Conservation (phyloP, 2,888 invertebrate genomes). For the Caenorhabditis japonica region DNA sequence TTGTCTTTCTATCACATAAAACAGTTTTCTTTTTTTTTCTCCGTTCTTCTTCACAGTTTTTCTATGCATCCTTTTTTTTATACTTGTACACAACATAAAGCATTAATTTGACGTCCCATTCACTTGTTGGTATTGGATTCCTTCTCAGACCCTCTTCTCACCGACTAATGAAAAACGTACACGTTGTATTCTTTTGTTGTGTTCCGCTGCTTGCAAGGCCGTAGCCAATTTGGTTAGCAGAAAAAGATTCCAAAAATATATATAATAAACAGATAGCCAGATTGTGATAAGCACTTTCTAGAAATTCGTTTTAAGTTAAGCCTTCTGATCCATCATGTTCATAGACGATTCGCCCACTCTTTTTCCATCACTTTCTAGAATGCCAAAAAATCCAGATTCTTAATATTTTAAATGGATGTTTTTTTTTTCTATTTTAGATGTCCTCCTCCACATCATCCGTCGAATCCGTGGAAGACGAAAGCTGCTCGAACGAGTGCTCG, state of each 20-base stretch:
- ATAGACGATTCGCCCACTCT: too few relatives aligned
- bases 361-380: too few relatives aligned
- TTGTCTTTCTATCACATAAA: conserved; percentile 20
- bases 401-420: neutral
- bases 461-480: conserved; percentile 59
- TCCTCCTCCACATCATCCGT: conserved; percentile 56
- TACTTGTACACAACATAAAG: conserved; percentile 33
- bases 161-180: conserved; percentile 21
- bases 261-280: too few relatives aligned
- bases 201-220: too few relatives aligned
- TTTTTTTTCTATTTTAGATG: conserved; percentile 31
- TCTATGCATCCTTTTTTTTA: conserved; percentile 22
- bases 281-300: too few relatives aligned
- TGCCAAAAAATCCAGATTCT: too few relatives aligned
- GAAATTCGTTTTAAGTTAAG: too few relatives aligned
- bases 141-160: too few relatives aligned
- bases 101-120: conserved; percentile 10
- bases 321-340: too few relatives aligned
- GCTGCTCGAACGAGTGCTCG: conserved; percentile 62
- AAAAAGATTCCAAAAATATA: too few relatives aligned
- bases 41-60: conserved; percentile 16
- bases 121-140: conserved; percentile 15
- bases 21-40: conserved; percentile 6
- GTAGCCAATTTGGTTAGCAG: too few relatives aligned
- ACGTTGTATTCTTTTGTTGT: too few relatives aligned